Evolutionary conservation across 2,797 vertebrate species (phyloP).

Genomic region (Ptychadena robeensis): DNA sequence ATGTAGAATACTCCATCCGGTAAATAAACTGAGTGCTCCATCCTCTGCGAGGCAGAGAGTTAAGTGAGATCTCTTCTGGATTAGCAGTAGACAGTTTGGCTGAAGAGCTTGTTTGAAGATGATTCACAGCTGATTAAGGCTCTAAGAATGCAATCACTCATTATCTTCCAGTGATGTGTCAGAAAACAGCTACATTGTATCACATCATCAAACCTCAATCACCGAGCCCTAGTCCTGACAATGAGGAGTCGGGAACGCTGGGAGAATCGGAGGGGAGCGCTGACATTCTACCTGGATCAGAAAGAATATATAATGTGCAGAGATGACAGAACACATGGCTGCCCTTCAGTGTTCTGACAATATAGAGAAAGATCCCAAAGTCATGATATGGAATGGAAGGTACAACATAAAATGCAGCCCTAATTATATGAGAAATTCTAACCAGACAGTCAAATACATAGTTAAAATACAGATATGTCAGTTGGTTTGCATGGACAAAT

Average conservation of each 20-base stretch:
- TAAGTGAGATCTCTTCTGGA: constrained; percentile 32
- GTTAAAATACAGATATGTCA: too few relatives aligned
- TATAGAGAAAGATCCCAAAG: too few relatives aligned
- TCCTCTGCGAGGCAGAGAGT: background rate
- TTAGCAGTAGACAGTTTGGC: constrained; percentile 8
- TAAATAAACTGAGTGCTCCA: background rate
- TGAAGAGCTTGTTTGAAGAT: constrained; percentile 53
- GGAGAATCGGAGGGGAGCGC: background rate
- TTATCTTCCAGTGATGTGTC: constrained; percentile 43
- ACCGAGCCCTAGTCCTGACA: background rate
- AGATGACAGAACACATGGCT: background rate
- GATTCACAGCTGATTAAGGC: constrained; percentile 55
- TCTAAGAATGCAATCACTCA: constrained; percentile 33
- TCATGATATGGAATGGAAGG: too few relatives aligned
- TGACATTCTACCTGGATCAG: background rate
- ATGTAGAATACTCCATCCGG: too few relatives aligned
- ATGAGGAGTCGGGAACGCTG: background rate
- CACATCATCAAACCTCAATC: constrained; percentile 21
- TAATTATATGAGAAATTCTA: too few relatives aligned
- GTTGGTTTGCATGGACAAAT: too few relatives aligned
- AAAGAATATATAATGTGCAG: background rate
- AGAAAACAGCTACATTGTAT: constrained; percentile 40
- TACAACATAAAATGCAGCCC: too few relatives aligned
- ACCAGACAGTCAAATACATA: too few relatives aligned
- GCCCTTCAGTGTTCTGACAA: too few relatives aligned